Conservation (phyloP, 2,797 vertebrate genomes). For the Leuciscus waleckii region DNA sequence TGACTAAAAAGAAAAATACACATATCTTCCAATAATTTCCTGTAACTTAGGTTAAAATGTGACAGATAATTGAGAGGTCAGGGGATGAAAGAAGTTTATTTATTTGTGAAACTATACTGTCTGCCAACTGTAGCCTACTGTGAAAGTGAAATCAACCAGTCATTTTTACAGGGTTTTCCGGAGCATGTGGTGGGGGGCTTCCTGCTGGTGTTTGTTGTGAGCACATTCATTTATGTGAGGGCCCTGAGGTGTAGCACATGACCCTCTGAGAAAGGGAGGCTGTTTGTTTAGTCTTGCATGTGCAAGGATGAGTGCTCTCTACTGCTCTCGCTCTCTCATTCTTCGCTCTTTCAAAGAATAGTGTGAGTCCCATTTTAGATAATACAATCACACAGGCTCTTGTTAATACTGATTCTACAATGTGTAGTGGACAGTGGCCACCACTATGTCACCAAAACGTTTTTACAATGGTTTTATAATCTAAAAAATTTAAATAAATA, state of each 20-base stretch:
- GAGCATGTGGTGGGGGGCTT: slow-evolving; percentile 22
- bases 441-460: neutral
- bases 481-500: neutral
- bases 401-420: neutral
- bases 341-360: neutral
- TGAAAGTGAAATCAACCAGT: slow-evolving; percentile 35
- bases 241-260: slow-evolving; percentile 39
- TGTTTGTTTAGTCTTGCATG: slow-evolving; percentile 45
- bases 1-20: neutral
- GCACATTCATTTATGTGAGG: slow-evolving; percentile 30
- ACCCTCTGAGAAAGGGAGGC: slow-evolving; percentile 23
- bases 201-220: slow-evolving; percentile 24
- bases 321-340: neutral
- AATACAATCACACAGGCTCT: slow-evolving; percentile 27
- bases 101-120: slow-evolving; percentile 10
- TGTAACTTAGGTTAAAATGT: neutral
- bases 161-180: slow-evolving; percentile 41
- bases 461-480: neutral
- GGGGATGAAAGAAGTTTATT: neutral
- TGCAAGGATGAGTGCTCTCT: slow-evolving; percentile 23
- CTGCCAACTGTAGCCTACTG: neutral
- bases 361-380: neutral
- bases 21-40: neutral
- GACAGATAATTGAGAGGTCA: neutral
- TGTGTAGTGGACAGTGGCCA: neutral